These are phyloP conservation scores for Lysandra bellargus DNA, from an alignment of 2,888 invertebrate species.

Conservation along the genomic window DNA sequence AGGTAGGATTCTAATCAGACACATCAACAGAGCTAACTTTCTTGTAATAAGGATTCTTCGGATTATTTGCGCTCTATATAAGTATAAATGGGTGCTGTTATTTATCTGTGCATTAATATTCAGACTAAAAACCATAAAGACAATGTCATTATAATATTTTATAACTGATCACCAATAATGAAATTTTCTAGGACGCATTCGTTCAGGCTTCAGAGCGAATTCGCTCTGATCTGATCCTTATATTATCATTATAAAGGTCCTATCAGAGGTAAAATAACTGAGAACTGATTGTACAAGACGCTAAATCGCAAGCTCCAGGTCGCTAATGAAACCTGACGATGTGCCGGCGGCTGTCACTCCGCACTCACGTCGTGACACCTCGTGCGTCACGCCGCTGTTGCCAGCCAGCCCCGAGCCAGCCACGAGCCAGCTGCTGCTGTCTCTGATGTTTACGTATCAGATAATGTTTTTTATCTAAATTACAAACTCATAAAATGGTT, in stretches of 20 bases:
- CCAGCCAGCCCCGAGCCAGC: neutral
- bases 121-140: no score
- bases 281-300: neutral
- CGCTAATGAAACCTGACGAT: neutral
- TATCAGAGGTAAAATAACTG: neutral
- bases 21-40: no score
- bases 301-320: neutral
- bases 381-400: slow-evolving; percentile 3
- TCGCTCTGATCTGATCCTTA: neutral
- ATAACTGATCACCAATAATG: no score
- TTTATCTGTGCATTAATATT: neutral
- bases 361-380: neutral
- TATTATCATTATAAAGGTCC: neutral
- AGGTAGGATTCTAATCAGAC: no score
- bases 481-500: neutral
- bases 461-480: neutral
- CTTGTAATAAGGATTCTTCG: no score
- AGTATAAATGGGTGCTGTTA: neutral
- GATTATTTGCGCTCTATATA: no score
- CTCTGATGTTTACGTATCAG: neutral
- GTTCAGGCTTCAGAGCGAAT: no score
- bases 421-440: neutral
- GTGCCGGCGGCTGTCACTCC: neutral
- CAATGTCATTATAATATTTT: no score
- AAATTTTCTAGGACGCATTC: no score